phyloP scores from a whole-genome alignment of 2,113 vertebrate genomes.

The Crocuta crocuta region DNA sequence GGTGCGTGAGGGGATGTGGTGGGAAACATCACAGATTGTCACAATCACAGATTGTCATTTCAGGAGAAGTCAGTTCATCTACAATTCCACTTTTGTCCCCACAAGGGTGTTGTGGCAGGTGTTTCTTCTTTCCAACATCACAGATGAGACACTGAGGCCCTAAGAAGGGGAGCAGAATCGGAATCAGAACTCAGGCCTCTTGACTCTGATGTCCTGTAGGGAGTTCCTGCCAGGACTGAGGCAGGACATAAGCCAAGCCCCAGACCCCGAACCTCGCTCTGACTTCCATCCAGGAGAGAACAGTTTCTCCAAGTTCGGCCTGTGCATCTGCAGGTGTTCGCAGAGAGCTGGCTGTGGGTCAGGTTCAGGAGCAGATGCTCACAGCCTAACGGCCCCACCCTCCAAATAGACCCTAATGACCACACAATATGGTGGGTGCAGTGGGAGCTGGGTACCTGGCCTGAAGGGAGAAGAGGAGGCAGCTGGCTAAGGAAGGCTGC shows the following conservation, averaged over 20 bases:
- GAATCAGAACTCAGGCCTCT: neutral
- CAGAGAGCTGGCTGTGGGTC: neutral
- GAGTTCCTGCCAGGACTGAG: neutral
- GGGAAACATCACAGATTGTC: neutral
- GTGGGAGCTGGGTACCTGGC: neutral
- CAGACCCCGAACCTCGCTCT: neutral
- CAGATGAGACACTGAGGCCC: neutral
- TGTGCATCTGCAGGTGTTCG: neutral
- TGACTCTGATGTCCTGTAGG: neutral
- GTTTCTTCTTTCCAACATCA: conserved; percentile 1
- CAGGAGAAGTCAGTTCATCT: neutral
- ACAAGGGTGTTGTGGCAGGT: neutral
- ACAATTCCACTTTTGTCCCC: neutral
- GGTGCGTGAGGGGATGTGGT: neutral
- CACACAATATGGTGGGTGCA: neutral
- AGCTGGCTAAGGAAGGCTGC: neutral
- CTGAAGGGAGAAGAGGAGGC: neutral
- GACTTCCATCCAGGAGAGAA: neutral
- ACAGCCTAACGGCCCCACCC: neutral
- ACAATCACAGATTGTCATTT: neutral
- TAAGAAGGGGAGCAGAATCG: neutral
- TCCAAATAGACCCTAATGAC: neutral
- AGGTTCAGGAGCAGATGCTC: neutral
- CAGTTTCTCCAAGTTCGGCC: neutral
- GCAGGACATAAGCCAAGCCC: neutral